phyloP scores from a whole-genome alignment of 2,797 vertebrate genomes.

The Cygnus olor region DNA sequence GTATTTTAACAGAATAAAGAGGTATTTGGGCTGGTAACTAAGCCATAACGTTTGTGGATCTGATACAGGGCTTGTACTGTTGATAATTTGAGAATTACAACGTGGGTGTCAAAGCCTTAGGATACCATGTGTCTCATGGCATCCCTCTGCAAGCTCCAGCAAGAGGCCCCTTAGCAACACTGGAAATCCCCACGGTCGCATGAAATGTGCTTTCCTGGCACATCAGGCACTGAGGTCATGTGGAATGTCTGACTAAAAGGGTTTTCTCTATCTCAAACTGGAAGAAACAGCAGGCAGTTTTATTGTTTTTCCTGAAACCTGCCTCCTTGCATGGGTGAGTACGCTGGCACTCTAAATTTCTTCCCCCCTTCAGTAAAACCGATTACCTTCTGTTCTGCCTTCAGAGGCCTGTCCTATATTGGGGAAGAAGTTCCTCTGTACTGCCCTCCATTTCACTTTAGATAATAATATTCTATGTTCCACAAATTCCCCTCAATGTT shows the following conservation, averaged over 20 bases:
- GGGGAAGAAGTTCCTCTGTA: not conserved
- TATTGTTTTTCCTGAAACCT: constrained; percentile 18
- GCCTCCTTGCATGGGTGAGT: not conserved
- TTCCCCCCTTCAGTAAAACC: not conserved
- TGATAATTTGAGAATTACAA: constrained; percentile 15
- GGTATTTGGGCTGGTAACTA: constrained; percentile 8
- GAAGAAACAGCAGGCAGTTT: constrained; percentile 19
- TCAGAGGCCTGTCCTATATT: not conserved
- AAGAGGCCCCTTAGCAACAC: not conserved
- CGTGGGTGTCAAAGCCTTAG: constrained; percentile 32
- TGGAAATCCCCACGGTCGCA: constrained; percentile 59
- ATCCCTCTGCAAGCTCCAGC: constrained; percentile 50
- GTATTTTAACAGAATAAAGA: not conserved
- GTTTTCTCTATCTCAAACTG: constrained; percentile 21
- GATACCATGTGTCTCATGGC: not conserved
- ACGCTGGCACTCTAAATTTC: not conserved
- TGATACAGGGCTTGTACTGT: not conserved
- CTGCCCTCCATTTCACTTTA: not conserved
- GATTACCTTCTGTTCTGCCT: not conserved
- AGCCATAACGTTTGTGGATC: not conserved
- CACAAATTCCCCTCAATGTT: not conserved
- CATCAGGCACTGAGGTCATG: constrained; percentile 17
- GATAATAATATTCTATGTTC: not conserved
- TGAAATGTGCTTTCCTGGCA: constrained; percentile 44
- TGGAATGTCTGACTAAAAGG: constrained; percentile 29